Evolutionary conservation across 2,888 invertebrate species (phyloP).

Genomic region (Prosapia bicincta): DNA sequence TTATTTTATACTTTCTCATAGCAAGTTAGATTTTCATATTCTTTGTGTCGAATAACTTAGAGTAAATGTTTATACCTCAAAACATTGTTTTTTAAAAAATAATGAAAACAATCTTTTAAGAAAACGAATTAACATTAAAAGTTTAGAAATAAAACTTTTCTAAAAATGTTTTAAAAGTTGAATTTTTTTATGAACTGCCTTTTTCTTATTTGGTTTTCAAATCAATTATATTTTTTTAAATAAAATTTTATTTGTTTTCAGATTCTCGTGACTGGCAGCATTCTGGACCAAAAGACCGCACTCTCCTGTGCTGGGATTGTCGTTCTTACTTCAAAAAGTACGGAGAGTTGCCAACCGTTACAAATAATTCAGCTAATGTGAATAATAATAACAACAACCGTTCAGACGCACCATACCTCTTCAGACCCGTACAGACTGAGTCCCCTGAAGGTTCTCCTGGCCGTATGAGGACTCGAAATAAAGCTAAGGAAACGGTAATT

Average conservation of each 20-base stretch:
- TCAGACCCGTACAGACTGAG: constrained; percentile 55
- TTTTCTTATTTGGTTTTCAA: too few species aligned
- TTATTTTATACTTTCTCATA: too few species aligned
- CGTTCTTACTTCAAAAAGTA: constrained; percentile 71
- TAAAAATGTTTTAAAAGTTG: constrained; percentile 1
- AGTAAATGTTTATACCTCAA: too few species aligned
- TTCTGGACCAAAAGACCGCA: constrained; percentile 55
- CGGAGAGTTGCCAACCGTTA: constrained; percentile 63
- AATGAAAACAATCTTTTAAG: too few species aligned
- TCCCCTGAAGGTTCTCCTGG: constrained; percentile 75
- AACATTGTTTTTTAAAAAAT: too few species aligned
- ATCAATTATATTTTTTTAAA: too few species aligned
- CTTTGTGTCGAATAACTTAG: too few species aligned
- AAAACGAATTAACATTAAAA: too few species aligned
- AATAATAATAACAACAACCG: constrained; percentile 32
- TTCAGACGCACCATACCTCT: constrained; percentile 46
- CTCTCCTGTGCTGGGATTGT: constrained; percentile 71
- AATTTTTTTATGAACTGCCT: too few species aligned
- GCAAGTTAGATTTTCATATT: too few species aligned
- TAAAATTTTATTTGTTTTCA: too few species aligned
- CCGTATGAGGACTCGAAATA: constrained; percentile 85
- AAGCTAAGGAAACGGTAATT: constrained; percentile 68
- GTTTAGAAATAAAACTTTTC: too few species aligned
- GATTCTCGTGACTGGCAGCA: constrained; percentile 70
- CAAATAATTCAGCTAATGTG: constrained; percentile 24